Base-by-base conservation (phyloP, 2,888 invertebrate genomes). In the Stratiomys singularior region DNA sequence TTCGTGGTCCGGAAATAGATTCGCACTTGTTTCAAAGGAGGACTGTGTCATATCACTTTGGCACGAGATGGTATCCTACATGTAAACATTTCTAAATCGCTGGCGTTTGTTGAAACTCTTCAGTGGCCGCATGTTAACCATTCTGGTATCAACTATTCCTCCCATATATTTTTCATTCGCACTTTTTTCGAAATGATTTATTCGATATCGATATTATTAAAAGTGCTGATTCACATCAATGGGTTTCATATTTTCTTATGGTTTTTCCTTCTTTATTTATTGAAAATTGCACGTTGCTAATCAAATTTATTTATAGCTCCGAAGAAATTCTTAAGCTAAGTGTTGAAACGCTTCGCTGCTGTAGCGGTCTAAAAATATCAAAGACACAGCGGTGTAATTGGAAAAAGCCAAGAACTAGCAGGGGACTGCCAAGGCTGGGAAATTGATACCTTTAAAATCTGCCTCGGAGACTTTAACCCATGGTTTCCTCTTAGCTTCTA, bases 251-350 rank as follows among this genome's bases (percentile, higher is more conserved):
- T 9, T 63, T 27, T 27, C 15, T 18, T 30, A n/a, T 37, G 37
- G n/a, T 30, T 66, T 27, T 44, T 30, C 15, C 46, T 23, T 69
- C n/a, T 46, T 69, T 18, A 69, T 47, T 69, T 69, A 69, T 47
- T 47, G 47, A 69, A 69, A 69, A 69, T 69, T 47, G n/a, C 69
- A 69, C 69, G 69, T 46, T 69, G 46, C 69, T 30, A 47, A 69
- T 69, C 21, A 47, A 69, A 47, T 47, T 69, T 69, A 69, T 69
- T 69, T 69, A 44, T 69, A 46, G 47, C 69, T 30, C 25, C 2
- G 47, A 18, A 21, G 37, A 69, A 69, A 47, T 69, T 47, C 18
- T n/a, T n/a, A 69, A 47, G 47, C 25, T 18, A 69, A 47, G 69
- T 69, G 69, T 47, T 69, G 69, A 69, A 69, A 69, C 25, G 23